Conservation (phyloP, 2,888 invertebrate species). For the Leptinotarsa juncta region DNA sequence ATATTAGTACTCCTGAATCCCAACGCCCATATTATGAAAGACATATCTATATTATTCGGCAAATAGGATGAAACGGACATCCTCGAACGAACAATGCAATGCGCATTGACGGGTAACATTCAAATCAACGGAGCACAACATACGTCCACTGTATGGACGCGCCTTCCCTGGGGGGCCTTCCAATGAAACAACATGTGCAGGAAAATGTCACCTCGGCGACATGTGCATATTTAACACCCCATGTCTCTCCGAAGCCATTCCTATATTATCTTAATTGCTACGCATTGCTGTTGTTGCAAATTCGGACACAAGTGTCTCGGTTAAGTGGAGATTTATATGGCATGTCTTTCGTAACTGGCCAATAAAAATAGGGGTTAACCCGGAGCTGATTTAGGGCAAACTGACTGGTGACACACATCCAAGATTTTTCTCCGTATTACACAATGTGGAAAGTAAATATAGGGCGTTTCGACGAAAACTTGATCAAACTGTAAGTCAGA, state of each 20-base stretch:
- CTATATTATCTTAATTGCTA: constrained; percentile 56
- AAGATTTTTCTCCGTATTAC: no score
- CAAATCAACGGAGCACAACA: constrained; percentile 53
- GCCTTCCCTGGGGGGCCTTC: constrained; percentile 50
- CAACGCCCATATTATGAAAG: not conserved
- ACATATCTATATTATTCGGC: constrained; percentile 16
- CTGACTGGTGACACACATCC: no score
- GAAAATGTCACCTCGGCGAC: constrained; percentile 55
- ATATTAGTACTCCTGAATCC: no score
- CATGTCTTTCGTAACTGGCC: not conserved
- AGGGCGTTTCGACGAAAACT: no score
- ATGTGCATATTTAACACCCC: constrained; percentile 56
- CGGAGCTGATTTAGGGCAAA: not conserved
- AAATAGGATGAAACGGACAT: constrained; percentile 30
- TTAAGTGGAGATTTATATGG: constrained; percentile 6
- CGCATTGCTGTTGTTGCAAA: constrained; percentile 42
- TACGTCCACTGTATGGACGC: constrained; percentile 46
- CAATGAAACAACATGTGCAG: constrained; percentile 56
- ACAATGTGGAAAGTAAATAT: no score
- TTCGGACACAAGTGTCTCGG: constrained; percentile 32
- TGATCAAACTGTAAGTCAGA: no score
- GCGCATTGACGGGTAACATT: constrained; percentile 57
- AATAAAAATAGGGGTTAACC: not conserved
- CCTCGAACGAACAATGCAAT: constrained; percentile 42
- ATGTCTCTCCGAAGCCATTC: constrained; percentile 53